phyloP scores from a whole-genome alignment of 2,888 invertebrate species.

The Drosophila neonasuta region DNA sequence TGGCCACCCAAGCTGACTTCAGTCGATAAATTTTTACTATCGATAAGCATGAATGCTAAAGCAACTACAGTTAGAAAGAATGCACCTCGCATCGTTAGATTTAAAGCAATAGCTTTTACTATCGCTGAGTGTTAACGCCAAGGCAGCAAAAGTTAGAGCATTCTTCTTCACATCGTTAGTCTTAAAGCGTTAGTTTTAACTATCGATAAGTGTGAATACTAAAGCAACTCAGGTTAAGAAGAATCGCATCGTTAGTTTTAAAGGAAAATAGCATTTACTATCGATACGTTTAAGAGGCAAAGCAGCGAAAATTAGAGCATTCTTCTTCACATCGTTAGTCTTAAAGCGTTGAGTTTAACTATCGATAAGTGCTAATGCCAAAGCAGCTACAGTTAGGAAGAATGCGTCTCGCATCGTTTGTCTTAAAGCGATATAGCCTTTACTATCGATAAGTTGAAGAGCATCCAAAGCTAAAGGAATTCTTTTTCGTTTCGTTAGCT shows the following conservation, averaged over 20 bases:
- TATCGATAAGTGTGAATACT: not conserved
- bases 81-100: too few species aligned
- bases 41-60: not conserved
- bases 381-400: not conserved
- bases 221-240: not conserved
- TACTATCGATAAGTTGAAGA: not conserved
- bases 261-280: too few species aligned
- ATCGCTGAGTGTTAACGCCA: not conserved
- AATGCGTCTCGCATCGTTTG: not conserved
- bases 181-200: not conserved
- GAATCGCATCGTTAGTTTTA: not conserved
- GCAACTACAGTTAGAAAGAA: not conserved
- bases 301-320: too few species aligned
- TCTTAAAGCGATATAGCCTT: not conserved
- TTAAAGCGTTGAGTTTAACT: not conserved
- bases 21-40: constrained; percentile 1
- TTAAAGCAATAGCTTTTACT: not conserved
- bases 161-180: not conserved
- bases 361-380: not conserved
- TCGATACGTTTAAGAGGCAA: too few species aligned
- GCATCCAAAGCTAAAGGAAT: too few species aligned
- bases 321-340: not conserved
- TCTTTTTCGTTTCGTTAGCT: too few species aligned
- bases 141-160: not conserved
- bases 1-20: not conserved